Percentiles rank a stretch among this genome's conserved stretches.
phyloP scores from a whole-genome alignment of 2,797 vertebrate species.

The Sebastes iracundus region DNA sequence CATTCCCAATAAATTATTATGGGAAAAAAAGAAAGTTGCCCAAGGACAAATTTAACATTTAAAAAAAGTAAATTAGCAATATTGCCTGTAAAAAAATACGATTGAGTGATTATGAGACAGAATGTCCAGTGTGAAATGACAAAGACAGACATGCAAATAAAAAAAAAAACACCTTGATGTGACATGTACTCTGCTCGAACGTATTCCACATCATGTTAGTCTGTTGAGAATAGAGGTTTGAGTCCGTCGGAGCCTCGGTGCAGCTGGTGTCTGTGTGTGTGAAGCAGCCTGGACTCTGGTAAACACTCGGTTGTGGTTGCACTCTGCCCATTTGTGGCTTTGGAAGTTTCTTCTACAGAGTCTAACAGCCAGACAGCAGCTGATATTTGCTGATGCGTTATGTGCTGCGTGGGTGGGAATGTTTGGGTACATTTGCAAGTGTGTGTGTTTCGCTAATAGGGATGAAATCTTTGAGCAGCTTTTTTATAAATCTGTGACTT shows the following conservation, averaged over 20 bases:
- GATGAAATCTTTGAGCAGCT: constrained; percentile 12
- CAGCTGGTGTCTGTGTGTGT: constrained; percentile 15
- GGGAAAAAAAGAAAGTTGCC: background rate
- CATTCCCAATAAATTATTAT: too few relatives aligned
- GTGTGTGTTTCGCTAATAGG: constrained; percentile 14
- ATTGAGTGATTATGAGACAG: background rate
- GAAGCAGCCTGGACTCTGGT: background rate
- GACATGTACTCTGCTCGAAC: background rate
- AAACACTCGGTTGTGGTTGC: constrained; percentile 27
- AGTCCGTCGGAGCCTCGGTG: background rate
- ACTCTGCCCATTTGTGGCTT: background rate
- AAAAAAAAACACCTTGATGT: background rate
- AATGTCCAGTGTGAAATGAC: background rate
- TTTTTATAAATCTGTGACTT: background rate
- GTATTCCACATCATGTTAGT: constrained; percentile 3
- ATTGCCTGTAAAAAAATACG: background rate
- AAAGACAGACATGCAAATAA: background rate
- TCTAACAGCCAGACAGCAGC: constrained; percentile 1
- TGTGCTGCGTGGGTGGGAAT: constrained; percentile 11
- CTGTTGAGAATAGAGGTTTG: background rate
- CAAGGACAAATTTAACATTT: background rate
- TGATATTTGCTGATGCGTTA: background rate
- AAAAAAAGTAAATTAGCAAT: background rate
- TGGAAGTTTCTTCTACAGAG: constrained; percentile 8
- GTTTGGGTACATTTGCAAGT: constrained; percentile 21